Evolutionary conservation across 2,797 vertebrate species (phyloP), one percentile per base, ranked within the genome.

Genomic region (Dipus sagitta): DNA sequence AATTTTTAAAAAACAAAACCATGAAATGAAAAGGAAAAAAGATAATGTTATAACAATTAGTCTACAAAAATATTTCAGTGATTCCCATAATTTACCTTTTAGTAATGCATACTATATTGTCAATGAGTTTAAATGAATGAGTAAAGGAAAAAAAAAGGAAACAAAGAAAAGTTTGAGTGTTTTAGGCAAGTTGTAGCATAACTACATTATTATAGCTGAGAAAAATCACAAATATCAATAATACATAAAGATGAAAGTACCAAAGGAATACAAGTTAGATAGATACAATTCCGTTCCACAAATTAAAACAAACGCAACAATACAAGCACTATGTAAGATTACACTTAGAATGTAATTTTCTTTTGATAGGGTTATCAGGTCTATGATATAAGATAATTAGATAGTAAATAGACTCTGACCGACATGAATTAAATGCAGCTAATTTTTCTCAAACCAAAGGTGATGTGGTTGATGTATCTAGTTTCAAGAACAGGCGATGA

Each of bases 61-160:
- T 98, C 98, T 98, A 98, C 98, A 98, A 98, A 98, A 98, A 98
- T 98, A 98, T 97, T 98, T 98, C 97, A 96, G 97, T 97, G 96
- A 97, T 97, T 96, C 98, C 97, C 97, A 97, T 98, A 98, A 98
- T 98, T 98, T 98, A 98, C 97, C 98, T 98, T 98, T 98, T 97
- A 97, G 96, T 98, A 97, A 97, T 96, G 93, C 97, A 97, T 97
- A 98, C 96, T 98, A 98, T 96, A 91, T 97, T 98, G 98, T 97
- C 97, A 97, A 96, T 97, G 98, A 97, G 97, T 97, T 98, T 97
- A 98, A 98, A 98, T 98, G 97, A 98, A 97, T 98, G 97, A 98
- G 97, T 96, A 98, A 98, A 98, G 92, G n/a, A n/a, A 76, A 81
- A 92, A 89, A 97, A 97, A 97, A 97, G 97, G 97, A 97, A 93